A percentile compares a stretch with the other conserved stretches of the same genome.
Evolutionary conservation across 2,797 vertebrate species (phyloP).

Genomic region (Amblyopsis hoosieri): DNA sequence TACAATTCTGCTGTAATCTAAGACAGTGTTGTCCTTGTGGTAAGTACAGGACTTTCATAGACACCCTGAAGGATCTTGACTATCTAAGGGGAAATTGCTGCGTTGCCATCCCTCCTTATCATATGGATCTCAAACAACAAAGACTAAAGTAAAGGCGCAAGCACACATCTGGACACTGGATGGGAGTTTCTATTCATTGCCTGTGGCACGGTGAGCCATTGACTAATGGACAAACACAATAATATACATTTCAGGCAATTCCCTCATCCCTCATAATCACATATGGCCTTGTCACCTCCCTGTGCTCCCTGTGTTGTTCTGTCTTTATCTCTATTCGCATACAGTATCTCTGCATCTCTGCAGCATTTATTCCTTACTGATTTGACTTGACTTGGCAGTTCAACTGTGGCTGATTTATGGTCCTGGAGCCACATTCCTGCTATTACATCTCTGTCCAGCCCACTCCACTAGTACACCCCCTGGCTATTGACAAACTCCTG

Average conservation of each 20-base stretch:
- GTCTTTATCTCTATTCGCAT: background rate
- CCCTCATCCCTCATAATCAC: constrained; percentile 4
- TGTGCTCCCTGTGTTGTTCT: background rate
- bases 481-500: constrained; percentile 31
- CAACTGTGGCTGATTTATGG: constrained; percentile 20
- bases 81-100: constrained; percentile 9
- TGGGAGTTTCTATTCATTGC: constrained; percentile 19
- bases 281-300: background rate
- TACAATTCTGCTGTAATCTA: constrained; percentile 22
- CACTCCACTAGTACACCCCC: constrained; percentile 7
- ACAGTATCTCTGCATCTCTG: background rate
- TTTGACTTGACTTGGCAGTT: background rate
- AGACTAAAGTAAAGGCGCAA: constrained; percentile 19
- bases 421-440: constrained; percentile 9
- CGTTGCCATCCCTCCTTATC: constrained; percentile 4
- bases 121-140: constrained; percentile 3
- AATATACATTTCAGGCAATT: background rate
- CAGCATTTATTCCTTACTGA: background rate
- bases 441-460: constrained; percentile 7
- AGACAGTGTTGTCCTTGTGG: constrained; percentile 18
- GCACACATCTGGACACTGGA: constrained; percentile 29
- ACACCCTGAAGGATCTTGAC: background rate
- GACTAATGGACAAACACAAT: constrained; percentile 41
- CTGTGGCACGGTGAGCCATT: constrained; percentile 31
- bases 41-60: constrained; percentile 7